Percentiles rank a stretch among this genome's conserved stretches.
Conservation (phyloP, 2,797 vertebrate species). For the Argyrosomus regius region DNA sequence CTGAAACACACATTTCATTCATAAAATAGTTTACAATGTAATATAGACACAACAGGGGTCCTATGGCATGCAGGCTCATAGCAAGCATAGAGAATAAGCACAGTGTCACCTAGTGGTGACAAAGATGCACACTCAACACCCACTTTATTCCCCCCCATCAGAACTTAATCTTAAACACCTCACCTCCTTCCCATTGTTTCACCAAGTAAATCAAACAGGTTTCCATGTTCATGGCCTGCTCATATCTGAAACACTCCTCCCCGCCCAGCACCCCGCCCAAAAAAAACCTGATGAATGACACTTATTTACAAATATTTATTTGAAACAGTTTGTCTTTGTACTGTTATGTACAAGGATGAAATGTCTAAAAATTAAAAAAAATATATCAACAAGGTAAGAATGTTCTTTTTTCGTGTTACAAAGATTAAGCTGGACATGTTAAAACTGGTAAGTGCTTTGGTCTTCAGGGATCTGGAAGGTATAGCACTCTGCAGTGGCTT, state of each 20-base stretch:
- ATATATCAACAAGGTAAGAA: conserved; percentile 34
- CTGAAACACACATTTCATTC: conserved; percentile 18
- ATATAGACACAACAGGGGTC: neutral
- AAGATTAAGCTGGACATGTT: conserved; percentile 45
- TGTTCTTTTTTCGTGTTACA: conserved; percentile 26
- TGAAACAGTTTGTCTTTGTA: conserved; percentile 43
- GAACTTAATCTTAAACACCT: neutral
- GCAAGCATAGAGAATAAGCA: conserved; percentile 10
- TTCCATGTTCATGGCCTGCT: neutral
- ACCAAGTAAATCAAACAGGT: neutral
- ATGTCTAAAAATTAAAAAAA: conserved; percentile 43
- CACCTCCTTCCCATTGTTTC: neutral
- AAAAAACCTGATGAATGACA: conserved; percentile 13
- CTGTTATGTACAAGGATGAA: conserved; percentile 64
- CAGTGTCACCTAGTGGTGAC: conserved; percentile 63
- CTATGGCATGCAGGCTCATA: neutral
- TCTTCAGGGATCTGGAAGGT: conserved; percentile 88
- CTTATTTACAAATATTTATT: conserved; percentile 68
- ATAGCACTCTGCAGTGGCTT: conserved; percentile 84
- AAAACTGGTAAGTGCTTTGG: conserved; percentile 91
- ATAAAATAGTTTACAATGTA: conserved; percentile 6
- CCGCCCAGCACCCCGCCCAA: neutral
- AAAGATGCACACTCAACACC: neutral
- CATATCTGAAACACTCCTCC: neutral
- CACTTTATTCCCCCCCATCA: too few relatives aligned